Percentiles rank a stretch among this genome's conserved stretches.
phyloP scores from a whole-genome alignment of 1,140 invertebrate genomes.

The Drepana arcuata region DNA sequence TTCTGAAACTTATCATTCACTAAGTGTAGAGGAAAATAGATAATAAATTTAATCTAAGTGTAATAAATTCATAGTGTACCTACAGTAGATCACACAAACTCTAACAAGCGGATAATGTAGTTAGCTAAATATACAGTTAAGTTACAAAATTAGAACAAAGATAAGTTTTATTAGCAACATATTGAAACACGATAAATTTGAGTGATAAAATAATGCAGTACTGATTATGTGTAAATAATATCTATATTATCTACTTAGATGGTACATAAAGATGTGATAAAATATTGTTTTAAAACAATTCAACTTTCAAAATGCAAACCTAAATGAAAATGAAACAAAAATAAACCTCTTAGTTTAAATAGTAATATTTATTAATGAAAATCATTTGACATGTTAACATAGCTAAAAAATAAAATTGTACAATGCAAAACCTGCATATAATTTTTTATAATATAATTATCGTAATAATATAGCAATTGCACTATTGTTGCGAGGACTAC shows the following conservation, averaged over 20 bases:
- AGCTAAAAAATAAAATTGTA: slow-evolving; percentile 70
- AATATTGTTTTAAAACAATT: slow-evolving; percentile 15
- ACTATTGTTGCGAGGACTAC: slow-evolving; percentile 69
- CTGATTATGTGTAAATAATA: too few species aligned
- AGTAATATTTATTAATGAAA: slow-evolving; percentile 67
- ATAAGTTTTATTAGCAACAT: slow-evolving; percentile 8
- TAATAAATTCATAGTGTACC: slow-evolving; percentile 14
- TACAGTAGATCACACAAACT: too few species aligned
- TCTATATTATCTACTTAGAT: slow-evolving; percentile 12
- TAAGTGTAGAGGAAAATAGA: slow-evolving; percentile 54
- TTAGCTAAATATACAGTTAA: too few species aligned
- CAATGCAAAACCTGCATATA: slow-evolving; percentile 66
- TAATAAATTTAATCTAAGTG: slow-evolving; percentile 24
- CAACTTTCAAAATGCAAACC: slow-evolving; percentile 35
- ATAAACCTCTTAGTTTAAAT: slow-evolving; percentile 61
- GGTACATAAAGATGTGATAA: slow-evolving; percentile 12
- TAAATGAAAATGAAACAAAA: slow-evolving; percentile 49
- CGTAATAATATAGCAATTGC: slow-evolving; percentile 64
- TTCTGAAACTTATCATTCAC: slow-evolving; percentile 37
- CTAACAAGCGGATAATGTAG: too few species aligned
- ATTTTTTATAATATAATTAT: slow-evolving; percentile 59
- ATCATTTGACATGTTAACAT: slow-evolving; percentile 66
- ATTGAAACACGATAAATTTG: too few species aligned
- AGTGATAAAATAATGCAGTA: too few species aligned
- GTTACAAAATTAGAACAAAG: slow-evolving; percentile 15